Evolutionary conservation across 1,140 invertebrate species (phyloP).

Genomic region (Proales similis): DNA sequence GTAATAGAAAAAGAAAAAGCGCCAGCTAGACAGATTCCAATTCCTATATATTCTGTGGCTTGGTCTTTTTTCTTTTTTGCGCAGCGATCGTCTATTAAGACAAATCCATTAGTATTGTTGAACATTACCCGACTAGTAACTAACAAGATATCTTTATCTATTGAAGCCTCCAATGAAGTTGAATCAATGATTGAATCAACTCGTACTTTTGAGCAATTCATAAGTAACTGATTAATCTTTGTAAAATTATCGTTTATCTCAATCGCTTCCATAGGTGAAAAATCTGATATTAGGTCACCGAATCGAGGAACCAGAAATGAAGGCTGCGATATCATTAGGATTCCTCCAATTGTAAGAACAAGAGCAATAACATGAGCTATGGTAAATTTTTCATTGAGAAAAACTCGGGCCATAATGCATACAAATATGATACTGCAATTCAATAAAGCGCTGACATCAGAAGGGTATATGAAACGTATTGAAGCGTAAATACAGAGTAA

Average conservation of each 20-base stretch:
- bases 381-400: slow-evolving; percentile 31
- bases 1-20: slow-evolving; percentile 26
- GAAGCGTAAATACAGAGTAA: slow-evolving; percentile 15
- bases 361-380: slow-evolving; percentile 9
- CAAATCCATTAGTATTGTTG: no score
- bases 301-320: slow-evolving; percentile 8
- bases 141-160: no score
- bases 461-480: slow-evolving; percentile 18
- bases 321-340: slow-evolving; percentile 22
- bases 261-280: no score
- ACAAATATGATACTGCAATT: slow-evolving; percentile 24
- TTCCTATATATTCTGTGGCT: no score
- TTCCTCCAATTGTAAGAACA: slow-evolving; percentile 12
- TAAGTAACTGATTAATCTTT: no score
- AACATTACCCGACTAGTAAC: no score
- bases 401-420: slow-evolving; percentile 13
- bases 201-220: neutral
- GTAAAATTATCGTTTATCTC: neutral
- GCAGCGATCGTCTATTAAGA: no score
- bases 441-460: slow-evolving; percentile 20
- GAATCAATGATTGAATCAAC: no score
- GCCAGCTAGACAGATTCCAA: neutral
- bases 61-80: no score
- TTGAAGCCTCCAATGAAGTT: no score
- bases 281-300: no score